These are phyloP conservation scores for Cheilosia pagana DNA, from an alignment of 2,888 invertebrate genomes.

Conservation along the genomic window DNA sequence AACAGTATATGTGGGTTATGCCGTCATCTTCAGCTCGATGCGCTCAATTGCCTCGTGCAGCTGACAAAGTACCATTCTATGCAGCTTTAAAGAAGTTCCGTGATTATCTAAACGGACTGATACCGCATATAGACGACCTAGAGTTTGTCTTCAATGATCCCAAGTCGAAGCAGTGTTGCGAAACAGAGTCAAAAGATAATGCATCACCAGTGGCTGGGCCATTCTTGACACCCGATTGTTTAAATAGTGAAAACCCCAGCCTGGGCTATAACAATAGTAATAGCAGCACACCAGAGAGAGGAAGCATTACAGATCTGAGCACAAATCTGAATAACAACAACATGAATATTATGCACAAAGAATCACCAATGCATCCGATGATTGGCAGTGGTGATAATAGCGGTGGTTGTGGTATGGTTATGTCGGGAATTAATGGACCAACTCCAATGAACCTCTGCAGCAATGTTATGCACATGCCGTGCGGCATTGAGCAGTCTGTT, in stretches of 20 bases:
- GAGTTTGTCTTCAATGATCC: slow-evolving; percentile 93
- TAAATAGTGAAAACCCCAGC: slow-evolving; percentile 44
- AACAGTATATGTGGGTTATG: slow-evolving; percentile 99
- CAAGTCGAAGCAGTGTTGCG: slow-evolving; percentile 87
- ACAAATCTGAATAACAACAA: slow-evolving; percentile 46
- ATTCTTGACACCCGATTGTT: slow-evolving; percentile 45
- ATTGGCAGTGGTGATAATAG: slow-evolving; percentile 28
- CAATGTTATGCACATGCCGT: slow-evolving; percentile 46
- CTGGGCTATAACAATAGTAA: slow-evolving; percentile 50
- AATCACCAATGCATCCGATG: slow-evolving; percentile 37
- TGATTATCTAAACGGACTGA: slow-evolving; percentile 95
- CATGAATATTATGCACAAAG: slow-evolving; percentile 46
- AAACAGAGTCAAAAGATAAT: slow-evolving; percentile 82
- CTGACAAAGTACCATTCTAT: slow-evolving; percentile 99
- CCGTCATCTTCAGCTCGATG: slow-evolving; percentile 98
- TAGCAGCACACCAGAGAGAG: slow-evolving; percentile 54
- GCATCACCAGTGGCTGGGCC: slow-evolving; percentile 25
- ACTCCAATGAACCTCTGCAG: slow-evolving; percentile 50
- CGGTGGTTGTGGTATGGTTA: slow-evolving; percentile 34
- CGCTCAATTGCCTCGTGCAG: slow-evolving; percentile 97
- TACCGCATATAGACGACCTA: slow-evolving; percentile 92
- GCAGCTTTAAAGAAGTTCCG: slow-evolving; percentile 97
- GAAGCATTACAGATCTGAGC: slow-evolving; percentile 30
- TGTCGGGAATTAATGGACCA: slow-evolving; percentile 33
- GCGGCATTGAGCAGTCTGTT: slow-evolving; percentile 48